phyloP scores from a whole-genome alignment of 2,888 invertebrate genomes.

The Siphlonurus alternatus region DNA sequence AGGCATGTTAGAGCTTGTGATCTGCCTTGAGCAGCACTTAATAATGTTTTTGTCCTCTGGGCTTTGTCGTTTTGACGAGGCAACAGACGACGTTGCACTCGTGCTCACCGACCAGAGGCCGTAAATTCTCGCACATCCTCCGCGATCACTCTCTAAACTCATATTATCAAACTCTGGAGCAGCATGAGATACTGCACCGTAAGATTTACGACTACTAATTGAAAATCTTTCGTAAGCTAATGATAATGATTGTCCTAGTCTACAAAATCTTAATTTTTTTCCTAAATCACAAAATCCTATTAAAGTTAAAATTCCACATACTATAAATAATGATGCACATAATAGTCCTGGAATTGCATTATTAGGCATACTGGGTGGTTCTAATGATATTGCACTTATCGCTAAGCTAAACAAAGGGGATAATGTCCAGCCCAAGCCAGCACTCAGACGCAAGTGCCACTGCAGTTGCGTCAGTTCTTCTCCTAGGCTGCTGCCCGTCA shows the following conservation, averaged over 20 bases:
- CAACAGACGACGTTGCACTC: no score
- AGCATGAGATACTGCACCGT: not conserved
- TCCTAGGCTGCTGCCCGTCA: not conserved
- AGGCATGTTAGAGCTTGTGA: not conserved
- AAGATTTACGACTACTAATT: not conserved
- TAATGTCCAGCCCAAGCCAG: not conserved
- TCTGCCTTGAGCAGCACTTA: no score
- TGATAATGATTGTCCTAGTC: not conserved
- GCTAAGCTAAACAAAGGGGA: not conserved
- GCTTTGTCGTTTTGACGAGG: no score
- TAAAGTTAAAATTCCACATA: not conserved
- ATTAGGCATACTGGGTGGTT: not conserved
- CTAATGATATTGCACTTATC: not conserved
- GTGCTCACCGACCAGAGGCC: not conserved
- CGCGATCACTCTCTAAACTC: not conserved
- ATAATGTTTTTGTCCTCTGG: no score
- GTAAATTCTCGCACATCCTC: not conserved
- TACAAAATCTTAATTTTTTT: not conserved
- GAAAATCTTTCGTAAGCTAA: not conserved
- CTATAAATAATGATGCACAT: not conserved
- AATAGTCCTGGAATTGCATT: not conserved
- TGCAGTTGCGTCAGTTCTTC: not conserved
- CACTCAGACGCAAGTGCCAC: not conserved
- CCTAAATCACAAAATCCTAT: not conserved
- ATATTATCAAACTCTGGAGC: not conserved